phyloP scores from a whole-genome alignment of 2,888 invertebrate species.

The Nephrocerus scutellatus region DNA sequence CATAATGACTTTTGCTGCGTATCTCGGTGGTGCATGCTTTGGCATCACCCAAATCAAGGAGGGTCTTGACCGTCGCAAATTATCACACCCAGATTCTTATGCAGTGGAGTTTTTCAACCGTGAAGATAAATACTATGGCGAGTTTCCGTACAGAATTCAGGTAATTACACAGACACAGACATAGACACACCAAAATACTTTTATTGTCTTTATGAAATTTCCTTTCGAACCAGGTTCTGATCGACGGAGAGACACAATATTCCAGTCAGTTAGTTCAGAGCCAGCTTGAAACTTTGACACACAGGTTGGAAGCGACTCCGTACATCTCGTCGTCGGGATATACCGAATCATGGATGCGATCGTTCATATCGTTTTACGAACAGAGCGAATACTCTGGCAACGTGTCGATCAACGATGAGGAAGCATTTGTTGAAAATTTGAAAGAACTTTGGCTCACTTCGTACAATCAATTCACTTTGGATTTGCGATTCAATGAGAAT shows the following conservation, averaged over 20 bases:
- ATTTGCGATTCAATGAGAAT: slow-evolving; percentile 73
- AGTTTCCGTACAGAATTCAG: slow-evolving; percentile 85
- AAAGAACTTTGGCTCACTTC: slow-evolving; percentile 75
- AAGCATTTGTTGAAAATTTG: slow-evolving; percentile 64
- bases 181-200: background rate
- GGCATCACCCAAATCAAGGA: slow-evolving; percentile 84
- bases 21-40: slow-evolving; percentile 79
- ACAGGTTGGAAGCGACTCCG: slow-evolving; percentile 68
- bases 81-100: slow-evolving; percentile 86
- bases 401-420: slow-evolving; percentile 65
- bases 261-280: slow-evolving; percentile 68
- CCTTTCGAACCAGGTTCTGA: slow-evolving; percentile 58
- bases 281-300: slow-evolving; percentile 72
- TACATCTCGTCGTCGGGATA: slow-evolving; percentile 73
- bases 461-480: slow-evolving; percentile 73
- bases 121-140: slow-evolving; percentile 85
- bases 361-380: slow-evolving; percentile 69
- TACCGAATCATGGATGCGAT: slow-evolving; percentile 83
- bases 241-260: slow-evolving; percentile 74
- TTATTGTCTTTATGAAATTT: background rate
- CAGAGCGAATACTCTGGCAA: slow-evolving; percentile 70
- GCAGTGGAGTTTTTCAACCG: slow-evolving; percentile 86
- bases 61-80: slow-evolving; percentile 80
- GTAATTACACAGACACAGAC: slow-evolving; percentile 44
- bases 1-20: slow-evolving; percentile 66